These are phyloP conservation scores for Protaetia brevitarsis DNA, from an alignment of 1,140 invertebrate species.

Conservation along the genomic window DNA sequence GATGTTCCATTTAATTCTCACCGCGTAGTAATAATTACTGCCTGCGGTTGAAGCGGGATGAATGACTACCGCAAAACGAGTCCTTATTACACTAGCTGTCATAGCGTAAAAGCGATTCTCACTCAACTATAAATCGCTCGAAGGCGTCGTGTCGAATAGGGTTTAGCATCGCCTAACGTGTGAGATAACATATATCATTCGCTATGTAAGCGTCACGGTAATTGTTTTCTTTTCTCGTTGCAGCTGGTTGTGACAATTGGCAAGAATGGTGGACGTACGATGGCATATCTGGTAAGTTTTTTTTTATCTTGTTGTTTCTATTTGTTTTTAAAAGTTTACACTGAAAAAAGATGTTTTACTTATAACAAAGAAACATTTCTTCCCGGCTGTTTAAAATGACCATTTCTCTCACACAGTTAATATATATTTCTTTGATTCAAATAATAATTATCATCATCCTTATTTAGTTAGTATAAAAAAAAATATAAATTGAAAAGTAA, in stretches of 20 bases:
- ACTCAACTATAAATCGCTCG: background rate
- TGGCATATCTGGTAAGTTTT: conserved; percentile 46
- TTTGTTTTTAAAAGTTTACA: background rate
- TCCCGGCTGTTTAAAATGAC: no score
- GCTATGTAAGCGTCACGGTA: background rate
- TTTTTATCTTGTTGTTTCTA: background rate
- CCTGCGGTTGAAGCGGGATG: conserved; percentile 8
- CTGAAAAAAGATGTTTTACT: background rate
- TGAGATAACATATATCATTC: background rate
- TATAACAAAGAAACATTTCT: background rate
- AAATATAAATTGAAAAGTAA: no score
- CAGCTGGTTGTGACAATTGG: conserved; percentile 49
- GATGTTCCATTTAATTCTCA: no score
- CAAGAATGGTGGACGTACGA: conserved; percentile 50
- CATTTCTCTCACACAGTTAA: background rate
- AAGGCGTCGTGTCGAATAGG: background rate
- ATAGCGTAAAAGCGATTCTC: conserved; percentile 1
- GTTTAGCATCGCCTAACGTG: background rate
- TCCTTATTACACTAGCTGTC: conserved; percentile 10
- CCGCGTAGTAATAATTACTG: no score
- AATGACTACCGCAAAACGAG: background rate
- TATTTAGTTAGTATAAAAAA: no score
- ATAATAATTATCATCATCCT: background rate
- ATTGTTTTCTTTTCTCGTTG: conserved; percentile 35
- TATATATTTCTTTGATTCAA: background rate